Evolutionary conservation across 2,797 vertebrate species (phyloP).

Genomic region (Carcharodon carcharias): DNA sequence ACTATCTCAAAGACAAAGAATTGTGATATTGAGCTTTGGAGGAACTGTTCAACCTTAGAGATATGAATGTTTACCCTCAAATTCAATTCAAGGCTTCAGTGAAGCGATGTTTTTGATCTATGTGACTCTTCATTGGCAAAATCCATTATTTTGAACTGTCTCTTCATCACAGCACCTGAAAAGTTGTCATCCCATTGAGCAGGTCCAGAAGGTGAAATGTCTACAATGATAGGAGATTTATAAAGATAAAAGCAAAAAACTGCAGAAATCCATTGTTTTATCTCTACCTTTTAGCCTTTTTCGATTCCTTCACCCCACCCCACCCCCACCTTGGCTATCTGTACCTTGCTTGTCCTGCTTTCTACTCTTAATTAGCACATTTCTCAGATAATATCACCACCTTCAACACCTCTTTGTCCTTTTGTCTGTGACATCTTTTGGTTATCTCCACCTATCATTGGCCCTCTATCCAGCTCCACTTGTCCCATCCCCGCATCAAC

Average conservation of each 20-base stretch:
- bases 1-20: background rate
- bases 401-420: too few species aligned
- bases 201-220: background rate
- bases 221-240: background rate
- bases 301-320: too few species aligned
- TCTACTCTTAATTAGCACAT: too few species aligned
- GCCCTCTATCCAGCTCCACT: too few species aligned
- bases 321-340: too few species aligned
- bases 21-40: background rate
- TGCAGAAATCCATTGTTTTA: too few species aligned
- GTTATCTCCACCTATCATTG: too few species aligned
- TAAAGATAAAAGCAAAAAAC: background rate
- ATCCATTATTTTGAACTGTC: background rate
- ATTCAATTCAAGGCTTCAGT: background rate
- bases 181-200: background rate
- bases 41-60: background rate
- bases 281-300: too few species aligned
- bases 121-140: background rate
- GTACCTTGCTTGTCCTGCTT: too few species aligned
- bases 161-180: background rate
- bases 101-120: background rate
- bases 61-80: background rate
- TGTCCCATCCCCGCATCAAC: too few species aligned
- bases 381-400: too few species aligned
- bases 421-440: too few species aligned